Evolutionary conservation across 23 tunicate genomes (phyloP), one percentile per base, ranked within the genome.

Genomic region (Clavelina lepadiformis): DNA sequence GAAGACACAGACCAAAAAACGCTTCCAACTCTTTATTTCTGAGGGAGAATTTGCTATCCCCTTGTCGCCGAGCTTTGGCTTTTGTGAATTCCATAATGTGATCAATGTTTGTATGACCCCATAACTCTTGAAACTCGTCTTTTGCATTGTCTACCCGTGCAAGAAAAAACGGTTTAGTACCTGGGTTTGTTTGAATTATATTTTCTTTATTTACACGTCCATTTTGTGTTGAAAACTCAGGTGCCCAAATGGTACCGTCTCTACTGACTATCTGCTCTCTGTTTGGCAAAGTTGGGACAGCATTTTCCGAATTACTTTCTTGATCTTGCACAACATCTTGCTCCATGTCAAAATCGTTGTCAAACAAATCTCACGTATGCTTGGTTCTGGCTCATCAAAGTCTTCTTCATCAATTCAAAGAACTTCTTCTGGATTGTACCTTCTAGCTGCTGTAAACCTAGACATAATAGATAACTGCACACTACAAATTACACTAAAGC

Each of bases 111-210:
- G 20, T 53, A 8, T 53, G 59, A 7, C n/a, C 21, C 59, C 20
- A 53, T 27, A 8, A 53, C 59, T 53, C 59, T 53, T 53, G 59
- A 53, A 53, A 53, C 59, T n/a, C 59, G 59, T 53, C 59, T 53
- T 53, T 53, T n/a, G 59, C 18, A 53, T 53, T n/a, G 59, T 53
- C 21, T 53, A n/a, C 59, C 20, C 22, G 59, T 53, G 59, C 59
- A 53, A 53, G 59, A 53, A 53, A n/a, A n/a, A 53, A 53, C 59
- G 20, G 59, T n/a, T 53, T 53, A 53, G 59, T 53, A 53, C 59
- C 59, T n/a, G 22, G 59, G 26, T n/a, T 53, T 53, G 59, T 53
- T 53, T 53, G 5, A 27, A 53, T 53, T 53, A 53, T 53, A 53
- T 53, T 53, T 53, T 53, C 23, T 53, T 53, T n/a, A n/a, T n/a